phyloP scores from a whole-genome alignment of 2,888 invertebrate species.

The Pteria penguin region DNA sequence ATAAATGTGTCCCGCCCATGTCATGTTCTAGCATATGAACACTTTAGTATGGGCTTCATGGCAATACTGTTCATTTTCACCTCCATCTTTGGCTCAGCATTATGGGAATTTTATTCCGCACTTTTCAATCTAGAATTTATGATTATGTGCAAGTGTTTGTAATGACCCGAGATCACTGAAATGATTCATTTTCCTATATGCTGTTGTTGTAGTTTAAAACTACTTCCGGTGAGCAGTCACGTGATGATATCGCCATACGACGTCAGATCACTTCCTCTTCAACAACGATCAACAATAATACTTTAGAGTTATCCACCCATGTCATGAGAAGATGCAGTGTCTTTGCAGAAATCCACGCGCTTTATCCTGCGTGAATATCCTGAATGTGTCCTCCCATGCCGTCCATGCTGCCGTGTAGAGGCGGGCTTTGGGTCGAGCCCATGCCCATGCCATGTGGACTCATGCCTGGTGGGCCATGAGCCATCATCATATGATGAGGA shows the following conservation, averaged over 20 bases:
- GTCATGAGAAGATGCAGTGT: neutral
- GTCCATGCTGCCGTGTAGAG: slow-evolving; percentile 78
- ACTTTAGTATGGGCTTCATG: neutral
- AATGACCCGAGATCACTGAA: slow-evolving; percentile 4
- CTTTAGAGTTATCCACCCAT: slow-evolving; percentile 1
- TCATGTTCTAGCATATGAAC: neutral
- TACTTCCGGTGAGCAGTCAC: slow-evolving; percentile 1
- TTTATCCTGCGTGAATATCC: slow-evolving; percentile 78
- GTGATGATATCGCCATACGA: neutral
- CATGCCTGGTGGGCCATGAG: slow-evolving; percentile 77
- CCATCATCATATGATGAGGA: slow-evolving; percentile 82
- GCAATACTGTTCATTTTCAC: neutral
- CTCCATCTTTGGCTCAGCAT: neutral
- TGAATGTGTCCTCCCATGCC: slow-evolving; percentile 78
- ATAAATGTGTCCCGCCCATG: neutral
- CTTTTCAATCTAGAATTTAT: neutral
- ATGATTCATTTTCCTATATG: neutral
- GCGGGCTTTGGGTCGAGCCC: slow-evolving; percentile 80
- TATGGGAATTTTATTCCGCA: slow-evolving; percentile 52
- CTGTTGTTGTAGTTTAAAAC: slow-evolving; percentile 18
- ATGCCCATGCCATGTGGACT: slow-evolving; percentile 79
- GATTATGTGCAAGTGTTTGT: slow-evolving; percentile 2
- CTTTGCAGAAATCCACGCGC: neutral
- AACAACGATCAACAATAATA: slow-evolving; percentile 6
- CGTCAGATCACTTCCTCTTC: slow-evolving; percentile 8